These are phyloP conservation scores for Palythoa grandis DNA, from an alignment of 92 coral and sea anemone genomes.

Conservation along the genomic window DNA sequence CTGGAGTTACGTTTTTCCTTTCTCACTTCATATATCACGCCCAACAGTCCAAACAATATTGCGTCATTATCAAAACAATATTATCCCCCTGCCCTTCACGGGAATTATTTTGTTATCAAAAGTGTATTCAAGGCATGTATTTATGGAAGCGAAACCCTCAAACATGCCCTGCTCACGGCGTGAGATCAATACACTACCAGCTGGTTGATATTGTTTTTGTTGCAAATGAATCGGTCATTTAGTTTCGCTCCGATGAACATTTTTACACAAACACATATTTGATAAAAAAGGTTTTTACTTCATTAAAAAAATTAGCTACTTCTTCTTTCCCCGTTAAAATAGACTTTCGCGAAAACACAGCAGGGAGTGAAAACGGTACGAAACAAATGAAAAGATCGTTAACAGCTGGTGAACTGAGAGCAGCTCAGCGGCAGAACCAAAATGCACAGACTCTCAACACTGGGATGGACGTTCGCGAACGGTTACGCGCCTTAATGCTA, in stretches of 20 bases:
- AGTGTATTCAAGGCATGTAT: conserved; percentile 43
- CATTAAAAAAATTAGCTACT: not conserved
- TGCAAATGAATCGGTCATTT: conserved; percentile 29
- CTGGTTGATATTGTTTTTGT: not conserved
- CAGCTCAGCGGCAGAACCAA: conserved; percentile 1
- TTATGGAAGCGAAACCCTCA: not conserved
- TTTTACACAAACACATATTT: conserved; percentile 14
- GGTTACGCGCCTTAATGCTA: conserved; percentile 55
- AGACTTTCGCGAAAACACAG: not conserved
- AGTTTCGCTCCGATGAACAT: conserved; percentile 30
- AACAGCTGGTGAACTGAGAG: not conserved
- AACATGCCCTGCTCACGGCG: conserved; percentile 3
- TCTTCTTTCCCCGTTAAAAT: not conserved
- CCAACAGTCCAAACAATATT: conserved; percentile 7
- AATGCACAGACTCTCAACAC: not conserved
- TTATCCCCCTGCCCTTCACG: not conserved
- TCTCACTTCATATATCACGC: not conserved
- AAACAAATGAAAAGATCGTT: conserved; percentile 7
- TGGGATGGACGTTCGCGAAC: conserved; percentile 40
- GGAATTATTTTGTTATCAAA: conserved; percentile 24
- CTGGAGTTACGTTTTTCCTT: conserved; percentile 1
- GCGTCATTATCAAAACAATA: conserved; percentile 42
- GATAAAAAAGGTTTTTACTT: not conserved
- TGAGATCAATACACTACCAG: conserved; percentile 36
- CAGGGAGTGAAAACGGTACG: not conserved